Evolutionary conservation across 2,888 invertebrate species (phyloP).

Genomic region (Dynastes maya): DNA sequence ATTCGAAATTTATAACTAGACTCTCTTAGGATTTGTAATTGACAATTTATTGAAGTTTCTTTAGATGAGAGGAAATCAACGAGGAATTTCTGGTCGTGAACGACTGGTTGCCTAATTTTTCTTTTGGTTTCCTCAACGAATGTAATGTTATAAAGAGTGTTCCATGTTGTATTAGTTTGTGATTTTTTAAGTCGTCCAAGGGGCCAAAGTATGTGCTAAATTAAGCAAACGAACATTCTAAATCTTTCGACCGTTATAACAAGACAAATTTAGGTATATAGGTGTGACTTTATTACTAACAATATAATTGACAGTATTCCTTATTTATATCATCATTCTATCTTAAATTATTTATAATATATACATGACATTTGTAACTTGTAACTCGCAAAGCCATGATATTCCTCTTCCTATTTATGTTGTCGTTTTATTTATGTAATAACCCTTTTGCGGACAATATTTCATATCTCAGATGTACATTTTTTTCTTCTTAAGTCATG

Average conservation of each 20-base stretch:
- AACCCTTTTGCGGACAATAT: constrained; percentile 11
- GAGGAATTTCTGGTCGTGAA: too few relatives aligned
- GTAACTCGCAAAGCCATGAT: neutral
- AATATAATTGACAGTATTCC: too few relatives aligned
- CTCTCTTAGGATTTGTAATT: too few relatives aligned
- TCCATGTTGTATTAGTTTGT: neutral
- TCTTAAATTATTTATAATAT: too few relatives aligned
- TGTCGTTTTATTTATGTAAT: constrained; percentile 16
- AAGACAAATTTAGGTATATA: too few relatives aligned
- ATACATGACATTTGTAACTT: neutral
- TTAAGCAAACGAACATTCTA: neutral
- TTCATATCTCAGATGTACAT: constrained; percentile 19
- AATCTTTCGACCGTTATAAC: neutral
- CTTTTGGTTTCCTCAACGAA: too few relatives aligned
- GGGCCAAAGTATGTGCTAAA: constrained; percentile 4
- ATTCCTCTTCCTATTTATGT: neutral
- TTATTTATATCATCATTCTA: too few relatives aligned
- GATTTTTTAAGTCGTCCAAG: neutral
- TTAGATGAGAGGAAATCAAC: too few relatives aligned
- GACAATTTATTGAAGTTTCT: too few relatives aligned
- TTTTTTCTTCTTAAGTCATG: neutral
- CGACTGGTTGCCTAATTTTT: too few relatives aligned
- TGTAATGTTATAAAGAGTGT: neutral
- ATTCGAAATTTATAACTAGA: too few relatives aligned
- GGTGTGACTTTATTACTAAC: too few relatives aligned